Evolutionary conservation across 1,140 invertebrate genomes (phyloP), one percentile per base, ranked within the genome.

Genomic region (Halesus radiatus): DNA sequence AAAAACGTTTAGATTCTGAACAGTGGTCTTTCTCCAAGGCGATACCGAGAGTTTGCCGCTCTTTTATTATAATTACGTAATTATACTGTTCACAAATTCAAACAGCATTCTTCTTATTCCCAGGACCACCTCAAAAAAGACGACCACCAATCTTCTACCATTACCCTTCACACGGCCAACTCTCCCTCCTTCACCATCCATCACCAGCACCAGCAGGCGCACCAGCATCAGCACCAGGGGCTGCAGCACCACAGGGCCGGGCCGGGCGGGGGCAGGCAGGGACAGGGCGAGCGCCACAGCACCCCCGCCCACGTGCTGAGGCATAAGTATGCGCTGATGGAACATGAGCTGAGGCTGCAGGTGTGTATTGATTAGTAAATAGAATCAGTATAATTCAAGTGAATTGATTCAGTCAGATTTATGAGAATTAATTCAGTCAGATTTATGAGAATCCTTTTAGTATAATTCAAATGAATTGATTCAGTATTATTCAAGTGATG

Each of bases 301-400:
- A 18, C n/a, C 26, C 72, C 80, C 8, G 78, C 77, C 18, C 77
- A 78, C 22, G 79, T 88, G 15, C 76, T 90, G n/a, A 85, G 89
- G 15, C 89, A 90, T 64, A 90, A 89, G 81, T 90, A 88, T 73
- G 89, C 89, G 3, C 86, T 90, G 22, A 82, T 90, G 81, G 89
- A 89, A 82, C 88, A 90, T 68, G 89, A 90, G 84, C 76, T 90
- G 32, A 83, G 88, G 60, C 83, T 90, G 74, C 89, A 90, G 86
- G 89, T 90, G 81, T 82, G 66, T 6, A 18, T 54, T 56, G 32
- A 37, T 37, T 29, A 29, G 5, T 29, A 3, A 29, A 29, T 29
- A 2, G 2, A 29, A 3, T 29, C 26, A 29, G 2, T 29, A 29
- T 29, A 5, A 29, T 29, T 29, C 26, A 29, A 29, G 26, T 29